Evolutionary conservation across 2,888 invertebrate genomes (phyloP).

Genomic region (Cryptophagus acutangulus): DNA sequence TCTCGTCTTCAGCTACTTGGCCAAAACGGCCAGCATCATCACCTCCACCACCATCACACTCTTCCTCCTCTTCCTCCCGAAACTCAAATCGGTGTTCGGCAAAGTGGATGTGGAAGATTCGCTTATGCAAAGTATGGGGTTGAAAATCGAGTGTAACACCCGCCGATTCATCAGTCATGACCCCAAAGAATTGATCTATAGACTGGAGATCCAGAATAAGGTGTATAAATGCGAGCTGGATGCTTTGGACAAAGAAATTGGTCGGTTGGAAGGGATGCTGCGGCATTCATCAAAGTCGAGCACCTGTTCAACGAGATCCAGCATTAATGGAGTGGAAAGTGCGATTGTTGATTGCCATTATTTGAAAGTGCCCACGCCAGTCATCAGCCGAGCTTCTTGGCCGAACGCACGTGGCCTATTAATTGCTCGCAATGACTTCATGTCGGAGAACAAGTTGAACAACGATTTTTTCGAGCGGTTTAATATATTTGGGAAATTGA

Average conservation of each 20-base stretch:
- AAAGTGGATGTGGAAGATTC: constrained; percentile 68
- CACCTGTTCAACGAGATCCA: constrained; percentile 17
- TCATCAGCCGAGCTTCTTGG: constrained; percentile 33
- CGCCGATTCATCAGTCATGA: constrained; percentile 61
- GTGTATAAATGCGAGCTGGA: constrained; percentile 81
- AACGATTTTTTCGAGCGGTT: constrained; percentile 23
- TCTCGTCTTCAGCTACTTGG: constrained; percentile 73
- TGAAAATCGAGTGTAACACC: constrained; percentile 84
- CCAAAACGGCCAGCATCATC: constrained; percentile 77
- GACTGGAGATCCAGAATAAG: constrained; percentile 87
- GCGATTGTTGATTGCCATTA: constrained; percentile 17
- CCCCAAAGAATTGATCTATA: constrained; percentile 72
- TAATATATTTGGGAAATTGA: constrained; percentile 33
- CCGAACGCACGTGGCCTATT: constrained; percentile 18
- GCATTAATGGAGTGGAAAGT: constrained; percentile 16
- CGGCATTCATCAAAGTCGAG: constrained; percentile 38
- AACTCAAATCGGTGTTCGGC: constrained; percentile 68
- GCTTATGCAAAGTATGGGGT: constrained; percentile 81
- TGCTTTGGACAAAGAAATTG: constrained; percentile 72
- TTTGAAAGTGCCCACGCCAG: constrained; percentile 16
- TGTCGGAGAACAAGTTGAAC: constrained; percentile 33
- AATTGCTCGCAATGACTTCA: background rate
- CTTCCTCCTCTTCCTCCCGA: constrained; percentile 81
- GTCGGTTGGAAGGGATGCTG: constrained; percentile 64
- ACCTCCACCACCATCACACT: constrained; percentile 82